These are phyloP conservation scores for Drosophila borborema DNA, from an alignment of 2,888 invertebrate genomes.

Conservation along the genomic window DNA sequence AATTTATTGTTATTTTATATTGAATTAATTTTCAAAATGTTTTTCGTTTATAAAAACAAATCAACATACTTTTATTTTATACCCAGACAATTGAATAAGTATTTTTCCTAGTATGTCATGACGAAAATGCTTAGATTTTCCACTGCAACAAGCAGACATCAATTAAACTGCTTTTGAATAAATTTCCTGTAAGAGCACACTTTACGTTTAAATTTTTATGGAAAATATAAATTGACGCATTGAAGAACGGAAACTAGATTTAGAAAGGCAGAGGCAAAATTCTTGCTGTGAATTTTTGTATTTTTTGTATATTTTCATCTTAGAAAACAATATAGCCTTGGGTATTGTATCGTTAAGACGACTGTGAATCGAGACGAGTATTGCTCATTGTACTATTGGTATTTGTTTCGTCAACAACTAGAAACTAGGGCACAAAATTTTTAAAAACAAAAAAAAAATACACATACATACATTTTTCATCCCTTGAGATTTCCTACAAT, in stretches of 20 bases:
- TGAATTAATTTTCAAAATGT: no score
- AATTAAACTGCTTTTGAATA: background rate
- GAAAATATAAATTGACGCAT: background rate
- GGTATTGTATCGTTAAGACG: background rate
- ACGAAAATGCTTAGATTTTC: background rate
- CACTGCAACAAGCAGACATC: background rate
- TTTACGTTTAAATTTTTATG: background rate
- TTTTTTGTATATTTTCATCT: background rate
- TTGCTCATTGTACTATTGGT: background rate
- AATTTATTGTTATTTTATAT: no score
- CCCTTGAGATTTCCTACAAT: background rate
- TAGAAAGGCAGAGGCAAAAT: background rate
- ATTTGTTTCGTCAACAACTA: conserved; percentile 34
- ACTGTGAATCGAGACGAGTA: background rate
- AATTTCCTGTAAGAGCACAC: background rate
- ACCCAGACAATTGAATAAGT: no score
- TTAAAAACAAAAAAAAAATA: background rate
- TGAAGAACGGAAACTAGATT: conserved; percentile 1
- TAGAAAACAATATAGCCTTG: conserved; percentile 9
- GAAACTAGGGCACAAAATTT: conserved; percentile 32
- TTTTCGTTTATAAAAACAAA: no score
- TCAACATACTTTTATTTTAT: no score
- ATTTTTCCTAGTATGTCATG: conserved; percentile 3
- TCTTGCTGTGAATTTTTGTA: background rate
- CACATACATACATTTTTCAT: background rate